Conservation (phyloP, 2,797 vertebrate species). For the Anguilla megastoma region DNA sequence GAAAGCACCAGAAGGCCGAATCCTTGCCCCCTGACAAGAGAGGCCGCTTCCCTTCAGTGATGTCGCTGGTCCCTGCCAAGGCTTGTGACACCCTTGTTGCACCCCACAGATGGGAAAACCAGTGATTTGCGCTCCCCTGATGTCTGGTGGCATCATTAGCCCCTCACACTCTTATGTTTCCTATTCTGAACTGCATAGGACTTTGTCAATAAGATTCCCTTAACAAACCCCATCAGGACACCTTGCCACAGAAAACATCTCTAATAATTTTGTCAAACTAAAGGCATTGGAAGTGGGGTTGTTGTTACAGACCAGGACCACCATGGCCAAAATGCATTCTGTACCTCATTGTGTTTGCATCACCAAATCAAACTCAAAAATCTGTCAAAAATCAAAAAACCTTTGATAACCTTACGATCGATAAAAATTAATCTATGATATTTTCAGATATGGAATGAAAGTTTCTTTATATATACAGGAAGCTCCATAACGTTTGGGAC, state of each 20-base stretch:
- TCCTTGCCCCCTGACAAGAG: slow-evolving; percentile 32
- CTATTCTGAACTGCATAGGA: neutral
- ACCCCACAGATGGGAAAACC: slow-evolving; percentile 34
- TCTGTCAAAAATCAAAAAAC: too few species aligned
- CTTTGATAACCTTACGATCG: neutral
- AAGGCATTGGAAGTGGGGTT: neutral
- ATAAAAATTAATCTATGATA: too few species aligned
- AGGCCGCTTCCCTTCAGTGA: slow-evolving; percentile 26
- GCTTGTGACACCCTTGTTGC: slow-evolving; percentile 25
- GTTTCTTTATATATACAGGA: too few species aligned
- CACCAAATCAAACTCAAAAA: neutral
- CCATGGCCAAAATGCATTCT: neutral
- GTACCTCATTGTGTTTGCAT: neutral
- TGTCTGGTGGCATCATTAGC: neutral
- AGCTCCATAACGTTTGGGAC: too few species aligned
- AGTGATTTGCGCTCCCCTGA: slow-evolving; percentile 24
- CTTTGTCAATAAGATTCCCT: neutral
- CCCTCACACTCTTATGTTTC: neutral
- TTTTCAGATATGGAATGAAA: too few species aligned
- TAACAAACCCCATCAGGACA: neutral
- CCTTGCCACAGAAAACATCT: neutral
- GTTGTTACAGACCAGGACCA: neutral
- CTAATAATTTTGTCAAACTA: neutral
- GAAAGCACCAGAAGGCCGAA: slow-evolving; percentile 36
- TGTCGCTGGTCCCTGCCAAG: slow-evolving; percentile 28